Evolutionary conservation across 2,888 invertebrate species (phyloP).

Genomic region (Phrixothrix hirtus): DNA sequence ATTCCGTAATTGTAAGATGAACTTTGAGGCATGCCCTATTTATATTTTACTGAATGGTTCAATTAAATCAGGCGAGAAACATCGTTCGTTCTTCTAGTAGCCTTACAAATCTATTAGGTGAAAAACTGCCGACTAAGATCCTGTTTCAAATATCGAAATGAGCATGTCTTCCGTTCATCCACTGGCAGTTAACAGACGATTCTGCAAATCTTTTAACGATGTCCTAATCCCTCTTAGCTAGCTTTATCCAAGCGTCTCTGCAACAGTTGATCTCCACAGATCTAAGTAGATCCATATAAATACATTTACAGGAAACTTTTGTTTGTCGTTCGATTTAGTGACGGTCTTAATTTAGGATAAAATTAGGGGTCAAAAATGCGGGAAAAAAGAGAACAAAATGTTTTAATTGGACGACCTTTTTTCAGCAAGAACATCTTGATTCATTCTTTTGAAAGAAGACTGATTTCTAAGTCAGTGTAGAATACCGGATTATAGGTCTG

Average conservation of each 20-base stretch:
- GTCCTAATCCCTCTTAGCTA: conserved; percentile 45
- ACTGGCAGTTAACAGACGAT: conserved; percentile 50
- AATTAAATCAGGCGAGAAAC: conserved; percentile 9
- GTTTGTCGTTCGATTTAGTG: no score
- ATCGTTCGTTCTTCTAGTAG: conserved; percentile 15
- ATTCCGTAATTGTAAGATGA: not conserved
- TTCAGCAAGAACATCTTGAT: conserved; percentile 11
- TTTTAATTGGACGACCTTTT: conserved; percentile 11
- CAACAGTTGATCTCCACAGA: no score
- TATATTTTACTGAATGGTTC: conserved; percentile 1
- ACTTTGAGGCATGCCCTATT: not conserved
- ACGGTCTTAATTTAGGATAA: no score
- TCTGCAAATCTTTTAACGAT: conserved; percentile 52
- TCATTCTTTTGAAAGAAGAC: conserved; percentile 19
- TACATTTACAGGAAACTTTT: no score
- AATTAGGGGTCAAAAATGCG: no score
- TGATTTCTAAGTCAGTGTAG: conserved; percentile 34
- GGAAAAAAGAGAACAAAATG: no score
- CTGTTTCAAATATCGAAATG: conserved; percentile 25
- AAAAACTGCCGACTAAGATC: conserved; percentile 31
- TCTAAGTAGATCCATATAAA: no score
- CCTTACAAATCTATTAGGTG: conserved; percentile 30
- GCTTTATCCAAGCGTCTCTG: conserved; percentile 7
- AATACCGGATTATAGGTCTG: conserved; percentile 45
- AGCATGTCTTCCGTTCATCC: conserved; percentile 50